Conservation (phyloP, 2,888 invertebrate genomes). For the Archaeoteleia sp. region DNA sequence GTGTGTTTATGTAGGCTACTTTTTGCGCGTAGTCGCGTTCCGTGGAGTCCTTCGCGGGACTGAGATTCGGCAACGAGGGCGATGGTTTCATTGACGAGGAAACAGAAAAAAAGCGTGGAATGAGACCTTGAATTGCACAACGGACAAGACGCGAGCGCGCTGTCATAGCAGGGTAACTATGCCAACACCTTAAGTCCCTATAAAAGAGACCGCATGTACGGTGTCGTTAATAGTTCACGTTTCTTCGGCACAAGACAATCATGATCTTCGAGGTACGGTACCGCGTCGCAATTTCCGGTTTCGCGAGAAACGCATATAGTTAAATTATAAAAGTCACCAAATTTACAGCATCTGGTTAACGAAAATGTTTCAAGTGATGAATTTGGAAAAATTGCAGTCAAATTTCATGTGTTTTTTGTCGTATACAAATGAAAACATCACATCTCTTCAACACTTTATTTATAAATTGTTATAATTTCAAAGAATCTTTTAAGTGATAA, state of each 20-base stretch:
- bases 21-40: slow-evolving; percentile 20
- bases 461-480: too few relatives aligned
- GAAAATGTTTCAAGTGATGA: too few relatives aligned
- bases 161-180: slow-evolving; percentile 52
- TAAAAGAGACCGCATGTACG: slow-evolving; percentile 55
- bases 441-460: too few relatives aligned
- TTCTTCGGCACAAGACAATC: slow-evolving; percentile 54
- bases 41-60: slow-evolving; percentile 8
- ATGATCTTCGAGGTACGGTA: slow-evolving; percentile 55
- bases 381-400: too few relatives aligned
- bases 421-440: too few relatives aligned
- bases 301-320: not conserved
- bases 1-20: slow-evolving; percentile 19
- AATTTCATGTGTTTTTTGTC: too few relatives aligned
- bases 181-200: slow-evolving; percentile 56
- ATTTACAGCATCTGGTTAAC: too few relatives aligned
- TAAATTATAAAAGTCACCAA: too few relatives aligned
- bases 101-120: slow-evolving; percentile 49
- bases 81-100: slow-evolving; percentile 57
- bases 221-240: slow-evolving; percentile 57
- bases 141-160: slow-evolving; percentile 47
- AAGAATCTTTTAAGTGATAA: too few relatives aligned
- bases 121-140: slow-evolving; percentile 70
- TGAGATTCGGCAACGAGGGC: slow-evolving; percentile 48
- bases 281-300: slow-evolving; percentile 47